Evolutionary conservation across 2,113 vertebrate species (phyloP).

Genomic region (Pithys albifrons): DNA sequence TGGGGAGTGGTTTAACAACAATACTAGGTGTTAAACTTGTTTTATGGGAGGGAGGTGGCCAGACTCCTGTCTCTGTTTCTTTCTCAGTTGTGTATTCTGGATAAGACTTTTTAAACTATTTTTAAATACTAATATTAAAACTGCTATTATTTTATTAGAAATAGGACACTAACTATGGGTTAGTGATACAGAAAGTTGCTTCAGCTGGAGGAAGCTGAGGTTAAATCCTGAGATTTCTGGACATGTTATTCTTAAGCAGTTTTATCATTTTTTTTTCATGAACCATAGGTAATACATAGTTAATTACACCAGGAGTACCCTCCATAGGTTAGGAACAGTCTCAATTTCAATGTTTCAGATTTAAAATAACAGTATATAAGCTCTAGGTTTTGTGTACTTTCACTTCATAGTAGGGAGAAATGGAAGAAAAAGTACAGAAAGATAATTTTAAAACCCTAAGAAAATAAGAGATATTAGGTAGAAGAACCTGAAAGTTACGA

Average conservation of each 20-base stretch:
- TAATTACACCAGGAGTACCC: neutral
- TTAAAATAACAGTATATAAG: neutral
- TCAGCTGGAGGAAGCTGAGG: neutral
- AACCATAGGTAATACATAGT: accelerated
- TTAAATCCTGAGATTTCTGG: neutral
- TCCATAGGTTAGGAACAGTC: neutral
- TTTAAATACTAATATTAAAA: neutral
- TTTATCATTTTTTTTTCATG: neutral
- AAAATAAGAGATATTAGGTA: neutral
- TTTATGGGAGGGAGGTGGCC: neutral
- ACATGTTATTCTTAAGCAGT: neutral
- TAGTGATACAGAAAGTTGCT: neutral
- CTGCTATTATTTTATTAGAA: neutral
- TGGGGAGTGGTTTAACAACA: neutral
- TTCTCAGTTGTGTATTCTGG: neutral
- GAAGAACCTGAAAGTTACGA: conserved; percentile 17
- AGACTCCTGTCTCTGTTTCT: neutral
- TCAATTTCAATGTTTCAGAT: neutral
- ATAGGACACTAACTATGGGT: neutral
- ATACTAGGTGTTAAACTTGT: neutral
- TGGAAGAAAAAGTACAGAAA: neutral
- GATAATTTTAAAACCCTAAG: neutral
- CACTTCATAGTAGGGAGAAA: neutral
- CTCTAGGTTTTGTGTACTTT: neutral
- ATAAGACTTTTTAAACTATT: neutral